Base-by-base conservation (phyloP, 2,113 vertebrate genomes). In the Petromus typicus region DNA sequence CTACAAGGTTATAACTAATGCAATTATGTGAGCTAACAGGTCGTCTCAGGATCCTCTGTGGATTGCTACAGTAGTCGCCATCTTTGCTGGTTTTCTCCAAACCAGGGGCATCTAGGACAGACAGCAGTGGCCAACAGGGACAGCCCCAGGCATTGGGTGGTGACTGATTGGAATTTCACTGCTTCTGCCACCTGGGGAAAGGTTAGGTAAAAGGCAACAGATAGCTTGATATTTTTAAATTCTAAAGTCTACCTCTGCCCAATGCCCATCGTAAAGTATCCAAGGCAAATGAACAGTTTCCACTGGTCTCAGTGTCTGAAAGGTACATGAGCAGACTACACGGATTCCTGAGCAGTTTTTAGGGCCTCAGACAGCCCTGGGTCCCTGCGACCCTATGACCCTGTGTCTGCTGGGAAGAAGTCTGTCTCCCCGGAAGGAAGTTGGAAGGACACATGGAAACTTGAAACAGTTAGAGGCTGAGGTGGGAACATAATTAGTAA, bases 291-390 rank as follows among this genome's bases (percentile, higher is more conserved):
- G 30, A 10, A 8, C 0, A 1, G 6, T 43, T 45, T 40, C 32
- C 23, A 40, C 1, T 32, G 6, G 22, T 59, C 7, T 34, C 4
- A 16, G 82, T 27, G 67, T 78, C 69, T 1, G 27, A 34, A 8
- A 23, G 13, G n/a, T 30, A 1, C 1, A 17, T 22, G 0, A 6
- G 25, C 9, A 83, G 56, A 23, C n/a, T n/a, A n/a, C 13, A 7
- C 0, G 34, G 14, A 1, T 1, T 23, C 32, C 40, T 16, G 0
- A 0, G 3, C 43, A 27, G 1, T 25, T 3, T 5, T 57, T 20
- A 30, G 37, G 43, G n/a, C 48, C 1, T 0, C n/a, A 6, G 5
- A 25, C 18, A 34, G 8, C 2, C 0, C 30, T 4, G 51, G 30
- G 7, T 32, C 63, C 61, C 9, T 5, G 6, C 1, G 48, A 20